A percentile compares a stretch with the other conserved stretches of the same genome.
phyloP scores from a whole-genome alignment of 2,888 invertebrate species.

The Dolomedes plantarius region DNA sequence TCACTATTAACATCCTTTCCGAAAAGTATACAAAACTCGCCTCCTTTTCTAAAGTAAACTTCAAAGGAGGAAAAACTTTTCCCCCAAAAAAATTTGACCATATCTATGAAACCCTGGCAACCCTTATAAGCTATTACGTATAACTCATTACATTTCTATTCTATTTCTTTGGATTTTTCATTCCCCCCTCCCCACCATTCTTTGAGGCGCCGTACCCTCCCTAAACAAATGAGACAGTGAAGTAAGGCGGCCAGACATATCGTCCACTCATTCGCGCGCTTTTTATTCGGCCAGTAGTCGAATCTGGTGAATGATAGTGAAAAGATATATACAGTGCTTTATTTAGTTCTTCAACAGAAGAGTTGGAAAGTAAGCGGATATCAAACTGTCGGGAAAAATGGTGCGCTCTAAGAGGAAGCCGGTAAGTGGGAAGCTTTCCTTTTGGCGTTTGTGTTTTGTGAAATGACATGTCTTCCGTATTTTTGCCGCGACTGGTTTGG shows the following conservation, averaged over 20 bases:
- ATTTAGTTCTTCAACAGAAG: neutral
- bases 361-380: neutral
- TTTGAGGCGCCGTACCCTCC: neutral
- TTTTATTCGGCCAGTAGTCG: neutral
- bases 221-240: constrained; percentile 13
- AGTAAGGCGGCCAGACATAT: neutral
- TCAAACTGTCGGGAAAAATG: neutral
- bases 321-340: neutral
- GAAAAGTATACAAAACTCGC: no score
- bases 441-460: neutral
- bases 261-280: neutral
- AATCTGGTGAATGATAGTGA: neutral
- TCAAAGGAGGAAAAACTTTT: no score
- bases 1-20: no score
- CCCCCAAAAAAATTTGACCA: no score
- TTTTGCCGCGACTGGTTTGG: no score
- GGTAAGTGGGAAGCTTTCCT: neutral
- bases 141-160: neutral
- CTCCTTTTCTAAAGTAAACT: no score
- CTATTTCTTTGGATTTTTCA: neutral
- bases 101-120: no score
- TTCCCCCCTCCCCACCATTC: neutral
- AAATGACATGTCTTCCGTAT: no score
- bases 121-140: neutral
- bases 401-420: neutral